Evolutionary conservation across 2,797 vertebrate genomes (phyloP), one percentile per base, ranked within the genome.

Genomic region (Leptatherina wallacei): DNA sequence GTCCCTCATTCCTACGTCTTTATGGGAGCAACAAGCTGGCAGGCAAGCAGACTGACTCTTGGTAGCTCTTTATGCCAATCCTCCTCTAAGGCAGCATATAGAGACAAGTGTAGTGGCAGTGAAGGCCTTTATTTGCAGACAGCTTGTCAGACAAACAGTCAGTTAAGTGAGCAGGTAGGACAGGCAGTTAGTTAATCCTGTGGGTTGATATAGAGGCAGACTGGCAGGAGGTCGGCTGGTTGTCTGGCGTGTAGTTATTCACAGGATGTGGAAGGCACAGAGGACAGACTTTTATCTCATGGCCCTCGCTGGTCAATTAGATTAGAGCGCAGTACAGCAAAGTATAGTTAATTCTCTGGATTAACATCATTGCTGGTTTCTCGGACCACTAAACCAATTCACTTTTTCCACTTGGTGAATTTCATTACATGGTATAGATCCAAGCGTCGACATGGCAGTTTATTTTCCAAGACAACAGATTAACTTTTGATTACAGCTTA

Each of bases 1-100:
- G 87, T 94, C 91, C 89, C 91, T 94, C 87, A 87, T 88, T 91
- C 84, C 87, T 88, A 38, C 67, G 63, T 92, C 90, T 94, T 92
- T 90, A 92, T 85, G 82, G 83, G 89, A 89, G 85, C 84, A 84
- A 83, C 86, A 83, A 88, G 89, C 89, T 88, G 88, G 90, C 89
- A 84, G 84, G 44, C 80, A 47, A 71, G 83, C 85, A 54, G 68
- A 61, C 73, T 64, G 82, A 84, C 78, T 67, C 75, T 85, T 68
- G 30, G 75, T 29, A 78, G 79, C 65, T 81, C 75, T 85, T 85
- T 78, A 81, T 68, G 77, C 76, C 81, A 81, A 77, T 75, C 42
- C 71, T 54, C 60, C 55, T 13, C 73, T 65, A 73, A 82, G 75
- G 85, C 75, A 49, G 63, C 65, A 49, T 12, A 44, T 56, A 27